Conservation (phyloP, 2,113 vertebrate species). For the Tamias sibiricus region DNA sequence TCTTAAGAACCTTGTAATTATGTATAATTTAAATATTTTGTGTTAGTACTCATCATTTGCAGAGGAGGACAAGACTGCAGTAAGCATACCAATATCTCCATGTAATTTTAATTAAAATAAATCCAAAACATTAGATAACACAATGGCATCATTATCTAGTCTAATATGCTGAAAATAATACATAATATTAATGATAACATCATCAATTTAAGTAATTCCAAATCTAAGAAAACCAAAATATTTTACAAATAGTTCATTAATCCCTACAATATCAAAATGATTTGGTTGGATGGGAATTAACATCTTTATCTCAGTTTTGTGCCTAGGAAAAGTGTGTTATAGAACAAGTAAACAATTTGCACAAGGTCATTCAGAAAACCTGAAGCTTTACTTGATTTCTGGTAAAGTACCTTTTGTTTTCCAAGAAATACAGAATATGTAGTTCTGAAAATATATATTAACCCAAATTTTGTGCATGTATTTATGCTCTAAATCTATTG, state of each 20-base stretch:
- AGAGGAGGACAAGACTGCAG: slow-evolving; percentile 76
- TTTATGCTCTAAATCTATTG: neutral
- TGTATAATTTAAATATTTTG: slow-evolving; percentile 84
- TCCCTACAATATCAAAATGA: neutral
- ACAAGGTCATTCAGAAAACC: slow-evolving; percentile 54
- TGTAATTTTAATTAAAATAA: slow-evolving; percentile 84
- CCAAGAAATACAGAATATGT: neutral
- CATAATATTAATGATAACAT: slow-evolving; percentile 19
- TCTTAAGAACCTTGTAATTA: slow-evolving; percentile 85
- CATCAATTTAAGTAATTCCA: slow-evolving; percentile 47
- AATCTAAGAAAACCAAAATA: slow-evolving; percentile 52
- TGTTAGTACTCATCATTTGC: slow-evolving; percentile 73
- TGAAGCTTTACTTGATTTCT: neutral
- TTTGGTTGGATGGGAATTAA: neutral
- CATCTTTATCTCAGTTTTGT: neutral
- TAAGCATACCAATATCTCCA: slow-evolving; percentile 71
- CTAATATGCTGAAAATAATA: neutral
- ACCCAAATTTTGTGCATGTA: neutral
- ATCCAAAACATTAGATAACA: slow-evolving; percentile 57
- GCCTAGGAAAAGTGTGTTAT: neutral
- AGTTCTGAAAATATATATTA: neutral
- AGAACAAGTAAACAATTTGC: slow-evolving; percentile 1
- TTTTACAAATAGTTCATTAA: slow-evolving; percentile 64
- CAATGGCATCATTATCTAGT: slow-evolving; percentile 54
- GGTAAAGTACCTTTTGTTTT: neutral